Percentiles rank a stretch among this genome's conserved stretches.
These are phyloP conservation scores for Platyura marginata DNA, from an alignment of 1,140 invertebrate species.

Conservation along the genomic window DNA sequence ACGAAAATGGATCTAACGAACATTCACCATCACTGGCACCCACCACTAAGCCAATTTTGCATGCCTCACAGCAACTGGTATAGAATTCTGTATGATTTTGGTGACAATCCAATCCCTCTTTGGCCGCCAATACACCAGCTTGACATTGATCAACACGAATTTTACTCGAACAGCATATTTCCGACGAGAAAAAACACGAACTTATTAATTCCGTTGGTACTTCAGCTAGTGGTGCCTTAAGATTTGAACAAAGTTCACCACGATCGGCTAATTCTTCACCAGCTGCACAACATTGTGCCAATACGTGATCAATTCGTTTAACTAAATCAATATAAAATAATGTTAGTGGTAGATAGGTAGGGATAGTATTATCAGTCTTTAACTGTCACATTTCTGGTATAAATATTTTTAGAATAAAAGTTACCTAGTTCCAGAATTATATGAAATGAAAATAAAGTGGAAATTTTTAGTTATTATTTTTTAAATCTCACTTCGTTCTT, in stretches of 20 bases:
- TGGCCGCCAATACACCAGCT: constrained; percentile 14
- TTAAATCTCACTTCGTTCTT: no score
- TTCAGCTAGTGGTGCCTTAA: constrained; percentile 6
- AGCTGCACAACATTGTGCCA: not conserved
- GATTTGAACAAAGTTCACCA: constrained; percentile 10
- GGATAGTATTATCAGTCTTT: no score
- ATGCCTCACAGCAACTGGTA: constrained; percentile 16
- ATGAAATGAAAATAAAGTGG: no score
- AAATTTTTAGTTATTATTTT: no score
- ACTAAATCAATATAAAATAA: no score
- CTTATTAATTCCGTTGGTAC: constrained; percentile 17
- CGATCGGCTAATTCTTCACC: constrained; percentile 3
- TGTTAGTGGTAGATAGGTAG: no score
- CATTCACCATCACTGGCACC: constrained; percentile 17
- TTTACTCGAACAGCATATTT: constrained; percentile 18
- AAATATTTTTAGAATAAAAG: no score
- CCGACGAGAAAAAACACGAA: constrained; percentile 16
- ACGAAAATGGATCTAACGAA: constrained; percentile 8
- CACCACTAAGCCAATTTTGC: constrained; percentile 20
- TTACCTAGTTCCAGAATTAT: no score
- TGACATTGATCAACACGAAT: constrained; percentile 13
- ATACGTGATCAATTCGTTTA: constrained; percentile 18
- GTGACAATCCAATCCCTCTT: constrained; percentile 8
- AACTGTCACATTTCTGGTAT: no score
- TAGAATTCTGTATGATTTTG: constrained; percentile 9